Evolutionary conservation across 2,888 invertebrate genomes (phyloP).

Genomic region (Heliconius ismenius): DNA sequence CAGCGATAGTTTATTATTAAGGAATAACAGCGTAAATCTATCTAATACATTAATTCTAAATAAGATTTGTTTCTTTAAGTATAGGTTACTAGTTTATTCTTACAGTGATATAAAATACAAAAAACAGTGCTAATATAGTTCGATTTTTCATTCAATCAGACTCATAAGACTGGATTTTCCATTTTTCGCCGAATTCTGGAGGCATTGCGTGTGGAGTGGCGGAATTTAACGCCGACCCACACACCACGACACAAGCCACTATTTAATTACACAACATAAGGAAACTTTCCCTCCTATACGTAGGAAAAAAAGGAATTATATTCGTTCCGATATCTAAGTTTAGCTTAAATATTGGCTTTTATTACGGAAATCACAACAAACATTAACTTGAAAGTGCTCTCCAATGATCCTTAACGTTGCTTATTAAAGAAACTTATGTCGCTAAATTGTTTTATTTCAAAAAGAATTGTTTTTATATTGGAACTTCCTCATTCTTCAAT

Average conservation of each 20-base stretch:
- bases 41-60: not conserved
- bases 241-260: no score
- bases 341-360: slow-evolving; percentile 23
- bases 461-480: not conserved
- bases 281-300: not conserved
- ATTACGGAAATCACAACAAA: slow-evolving; percentile 18
- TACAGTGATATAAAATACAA: no score
- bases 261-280: not conserved
- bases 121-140: no score
- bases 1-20: slow-evolving; percentile 1
- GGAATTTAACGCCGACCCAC: no score
- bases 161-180: no score
- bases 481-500: not conserved
- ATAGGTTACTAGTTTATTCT: not conserved
- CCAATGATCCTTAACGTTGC: slow-evolving; percentile 16
- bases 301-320: not conserved
- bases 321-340: slow-evolving; percentile 17
- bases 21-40: not conserved
- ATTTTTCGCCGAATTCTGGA: no score
- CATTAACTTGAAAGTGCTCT: slow-evolving; percentile 26
- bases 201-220: no score
- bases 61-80: not conserved
- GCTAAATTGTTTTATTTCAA: not conserved
- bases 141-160: no score
- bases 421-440: slow-evolving; percentile 19